phyloP scores from a whole-genome alignment of 2,113 vertebrate genomes.

The Tenrec ecaudatus region DNA sequence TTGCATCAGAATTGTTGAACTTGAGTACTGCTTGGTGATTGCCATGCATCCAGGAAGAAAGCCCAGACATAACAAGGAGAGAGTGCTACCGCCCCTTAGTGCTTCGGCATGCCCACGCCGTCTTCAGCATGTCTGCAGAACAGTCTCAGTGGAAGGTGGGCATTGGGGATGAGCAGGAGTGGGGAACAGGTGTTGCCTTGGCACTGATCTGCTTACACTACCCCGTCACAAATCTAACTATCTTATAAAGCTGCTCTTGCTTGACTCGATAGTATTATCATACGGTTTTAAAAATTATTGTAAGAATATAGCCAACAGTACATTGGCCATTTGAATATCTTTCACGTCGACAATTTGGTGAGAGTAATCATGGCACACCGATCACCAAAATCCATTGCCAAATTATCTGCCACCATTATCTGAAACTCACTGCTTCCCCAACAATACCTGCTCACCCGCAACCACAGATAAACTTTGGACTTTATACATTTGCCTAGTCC shows the following conservation, averaged over 20 bases:
- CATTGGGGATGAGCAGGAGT: too few relatives aligned
- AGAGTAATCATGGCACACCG: neutral
- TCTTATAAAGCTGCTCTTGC: neutral
- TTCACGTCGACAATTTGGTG: neutral
- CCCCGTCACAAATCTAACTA: neutral
- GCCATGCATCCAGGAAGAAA: neutral
- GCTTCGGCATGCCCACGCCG: neutral
- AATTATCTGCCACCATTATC: neutral
- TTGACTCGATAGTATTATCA: neutral
- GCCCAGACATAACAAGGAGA: neutral
- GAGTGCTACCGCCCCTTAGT: neutral
- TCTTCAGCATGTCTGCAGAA: conserved; percentile 17
- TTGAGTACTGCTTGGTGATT: neutral
- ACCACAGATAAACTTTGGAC: neutral
- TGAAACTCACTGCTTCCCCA: neutral
- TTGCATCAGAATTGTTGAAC: neutral
- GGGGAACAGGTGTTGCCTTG: too few relatives aligned
- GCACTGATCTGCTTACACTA: neutral
- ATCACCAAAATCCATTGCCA: neutral
- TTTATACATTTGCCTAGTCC: neutral
- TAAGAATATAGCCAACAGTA: neutral
- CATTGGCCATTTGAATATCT: neutral
- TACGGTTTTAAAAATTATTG: neutral
- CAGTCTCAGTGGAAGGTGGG: too few relatives aligned
- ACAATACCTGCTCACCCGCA: neutral